Base-by-base conservation (phyloP, 2,113 vertebrate genomes). In the Brienomyrus longianalis region DNA sequence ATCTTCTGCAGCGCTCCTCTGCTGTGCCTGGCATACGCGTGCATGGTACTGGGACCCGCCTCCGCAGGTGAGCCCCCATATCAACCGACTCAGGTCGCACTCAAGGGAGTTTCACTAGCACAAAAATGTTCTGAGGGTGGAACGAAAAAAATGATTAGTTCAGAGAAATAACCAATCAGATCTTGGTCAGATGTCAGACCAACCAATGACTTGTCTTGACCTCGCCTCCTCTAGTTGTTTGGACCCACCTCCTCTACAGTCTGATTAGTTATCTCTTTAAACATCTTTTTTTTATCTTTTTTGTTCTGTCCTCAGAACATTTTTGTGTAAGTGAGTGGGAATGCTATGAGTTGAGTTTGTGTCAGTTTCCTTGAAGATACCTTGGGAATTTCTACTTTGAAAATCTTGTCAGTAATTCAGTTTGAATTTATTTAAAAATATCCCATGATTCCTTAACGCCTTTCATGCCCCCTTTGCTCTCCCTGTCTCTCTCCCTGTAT, bases 11-110 rank as follows among this genome's bases (percentile, higher is more conserved):
- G 96, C 90, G 92, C 93, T 90, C 59, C 90, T 86, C 85, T 93
- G 85, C 90, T 94, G 50, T 94, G 90, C 92, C 90, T 95, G 90
- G 88, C 94, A 3, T 94, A 90, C 92, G 84, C 95, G 1, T 91
- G 91, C 88, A 85, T 89, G 87, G 19, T 91, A 51, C 83, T 95
- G 88, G 90, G 92, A 52, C 90, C 87, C 90, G 90, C 90, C 7
- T 83, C 45, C 91, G 93, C 94, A 94, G 94, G 96, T 96, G 27
- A 92, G 93, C 74, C 15, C 74, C 15, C 27, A 39, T 27, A 39
- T 80, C 15, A 80, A 62, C 56, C 6, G 7, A 59, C 56, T 59
- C 6, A n/a, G 7, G 23, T n/a, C 23, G 2, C 54, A 56, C 56
- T 62, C 23, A 62, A n/a, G 7, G 23, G 23, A 23, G 23, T n/a